These are phyloP conservation scores for Hermetia illucens DNA, from an alignment of 1,140 invertebrate genomes.

Conservation along the genomic window DNA sequence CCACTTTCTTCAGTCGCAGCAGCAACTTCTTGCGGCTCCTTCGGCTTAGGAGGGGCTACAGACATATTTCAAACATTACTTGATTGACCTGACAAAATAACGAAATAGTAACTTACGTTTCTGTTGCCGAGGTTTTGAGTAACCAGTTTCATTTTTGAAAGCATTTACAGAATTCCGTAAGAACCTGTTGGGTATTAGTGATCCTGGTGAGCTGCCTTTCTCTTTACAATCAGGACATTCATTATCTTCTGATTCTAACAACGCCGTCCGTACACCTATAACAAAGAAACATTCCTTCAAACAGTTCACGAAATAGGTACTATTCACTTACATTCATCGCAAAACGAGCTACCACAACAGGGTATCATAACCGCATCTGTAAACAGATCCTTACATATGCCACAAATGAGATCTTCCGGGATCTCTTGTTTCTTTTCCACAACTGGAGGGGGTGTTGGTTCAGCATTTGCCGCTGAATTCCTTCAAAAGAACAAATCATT, in stretches of 20 bases:
- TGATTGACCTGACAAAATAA: too few species aligned
- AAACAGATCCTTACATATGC: constrained; percentile 83
- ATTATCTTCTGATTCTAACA: constrained; percentile 86
- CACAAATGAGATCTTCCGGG: constrained; percentile 82
- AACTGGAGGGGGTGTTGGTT: constrained; percentile 39
- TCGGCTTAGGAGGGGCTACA: constrained; percentile 11
- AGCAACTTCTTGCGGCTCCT: constrained; percentile 18
- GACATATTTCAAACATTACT: too few species aligned
- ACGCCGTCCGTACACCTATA: constrained; percentile 68
- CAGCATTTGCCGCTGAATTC: not conserved
- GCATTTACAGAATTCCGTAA: constrained; percentile 72
- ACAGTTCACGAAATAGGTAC: not conserved
- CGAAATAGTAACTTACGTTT: too few species aligned
- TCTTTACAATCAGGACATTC: constrained; percentile 89
- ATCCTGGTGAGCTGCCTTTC: constrained; percentile 81
- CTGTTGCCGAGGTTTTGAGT: constrained; percentile 26
- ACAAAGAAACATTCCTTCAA: constrained; percentile 10
- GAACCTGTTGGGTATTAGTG: constrained; percentile 85
- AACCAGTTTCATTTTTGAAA: constrained; percentile 84
- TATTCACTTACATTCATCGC: constrained; percentile 89
- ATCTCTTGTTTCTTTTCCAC: constrained; percentile 58
- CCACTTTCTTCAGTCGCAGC: not conserved
- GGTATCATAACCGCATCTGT: constrained; percentile 93
- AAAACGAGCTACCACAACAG: constrained; percentile 95
- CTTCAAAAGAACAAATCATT: not conserved